A percentile compares a stretch with the other conserved stretches of the same genome.
phyloP scores from a whole-genome alignment of 2,888 invertebrate species.

The Masnerella sp. region DNA sequence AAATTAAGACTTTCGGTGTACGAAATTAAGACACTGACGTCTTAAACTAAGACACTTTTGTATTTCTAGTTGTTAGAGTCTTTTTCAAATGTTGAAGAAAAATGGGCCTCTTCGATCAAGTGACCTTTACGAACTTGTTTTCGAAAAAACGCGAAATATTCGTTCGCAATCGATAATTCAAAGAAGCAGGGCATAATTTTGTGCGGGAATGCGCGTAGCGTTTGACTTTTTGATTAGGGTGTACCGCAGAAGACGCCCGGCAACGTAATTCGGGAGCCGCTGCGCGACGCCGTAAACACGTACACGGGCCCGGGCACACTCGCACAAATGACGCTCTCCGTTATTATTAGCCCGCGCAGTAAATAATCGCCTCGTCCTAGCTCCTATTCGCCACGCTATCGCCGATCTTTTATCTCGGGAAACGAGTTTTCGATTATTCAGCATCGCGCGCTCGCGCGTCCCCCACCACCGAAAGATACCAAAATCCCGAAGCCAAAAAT shows the following conservation, averaged over 20 bases:
- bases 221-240: conserved; percentile 45
- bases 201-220: too few relatives aligned
- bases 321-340: conserved; percentile 50
- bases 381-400: conserved; percentile 43
- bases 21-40: too few relatives aligned
- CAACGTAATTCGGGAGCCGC: conserved; percentile 59
- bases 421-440: conserved; percentile 59
- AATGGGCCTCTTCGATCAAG: too few relatives aligned
- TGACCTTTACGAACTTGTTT: too few relatives aligned
- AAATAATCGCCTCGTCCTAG: conserved; percentile 47
- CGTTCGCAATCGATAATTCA: too few relatives aligned
- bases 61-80: too few relatives aligned
- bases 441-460: conserved; percentile 34
- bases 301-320: conserved; percentile 40
- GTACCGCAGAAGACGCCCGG: conserved; percentile 53
- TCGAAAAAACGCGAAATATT: too few relatives aligned
- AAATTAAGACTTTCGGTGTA: too few relatives aligned
- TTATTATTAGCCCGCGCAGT: conserved; percentile 56
- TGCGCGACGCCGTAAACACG: conserved; percentile 29
- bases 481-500: conserved; percentile 14
- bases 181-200: too few relatives aligned
- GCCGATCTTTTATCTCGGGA: conserved; percentile 55
- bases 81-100: too few relatives aligned
- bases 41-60: too few relatives aligned
- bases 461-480: neutral